phyloP scores from a whole-genome alignment of 2,113 vertebrate genomes.

The Rhadina sibilatrix region DNA sequence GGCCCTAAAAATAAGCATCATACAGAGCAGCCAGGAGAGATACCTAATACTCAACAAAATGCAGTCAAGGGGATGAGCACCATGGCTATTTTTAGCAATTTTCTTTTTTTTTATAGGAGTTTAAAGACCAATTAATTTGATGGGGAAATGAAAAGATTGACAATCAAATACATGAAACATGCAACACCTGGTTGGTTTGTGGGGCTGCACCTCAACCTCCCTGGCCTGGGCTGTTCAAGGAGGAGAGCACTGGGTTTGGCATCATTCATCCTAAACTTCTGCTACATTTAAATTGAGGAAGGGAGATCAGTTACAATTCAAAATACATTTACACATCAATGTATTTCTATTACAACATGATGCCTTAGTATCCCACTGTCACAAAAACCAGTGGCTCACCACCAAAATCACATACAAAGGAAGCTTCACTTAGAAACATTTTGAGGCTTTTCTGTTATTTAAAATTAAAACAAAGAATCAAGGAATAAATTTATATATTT shows the following conservation, averaged over 20 bases:
- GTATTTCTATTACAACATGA: not conserved
- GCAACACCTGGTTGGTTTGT: not conserved
- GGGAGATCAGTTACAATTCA: not conserved
- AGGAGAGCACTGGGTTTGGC: not conserved
- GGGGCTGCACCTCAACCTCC: not conserved
- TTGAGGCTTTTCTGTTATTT: not conserved
- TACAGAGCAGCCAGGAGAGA: slow-evolving; percentile 43
- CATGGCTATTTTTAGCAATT: not conserved
- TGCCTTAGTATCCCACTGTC: not conserved
- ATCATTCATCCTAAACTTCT: not conserved
- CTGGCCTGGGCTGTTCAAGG: not conserved
- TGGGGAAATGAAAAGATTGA: not conserved
- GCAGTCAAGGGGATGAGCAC: not conserved
- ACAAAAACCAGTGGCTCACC: not conserved
- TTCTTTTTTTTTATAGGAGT: not conserved
- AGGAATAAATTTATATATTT: not conserved
- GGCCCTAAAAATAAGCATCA: slow-evolving; percentile 70
- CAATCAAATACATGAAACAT: not conserved
- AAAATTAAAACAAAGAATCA: not conserved
- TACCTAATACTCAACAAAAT: slow-evolving; percentile 69
- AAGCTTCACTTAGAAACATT: not conserved
- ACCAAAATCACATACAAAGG: not conserved
- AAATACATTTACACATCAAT: not conserved
- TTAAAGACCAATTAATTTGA: not conserved
- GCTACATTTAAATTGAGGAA: not conserved